These are phyloP conservation scores for Heteronetta atricapilla DNA, from an alignment of 2,113 vertebrate genomes.

Conservation along the genomic window DNA sequence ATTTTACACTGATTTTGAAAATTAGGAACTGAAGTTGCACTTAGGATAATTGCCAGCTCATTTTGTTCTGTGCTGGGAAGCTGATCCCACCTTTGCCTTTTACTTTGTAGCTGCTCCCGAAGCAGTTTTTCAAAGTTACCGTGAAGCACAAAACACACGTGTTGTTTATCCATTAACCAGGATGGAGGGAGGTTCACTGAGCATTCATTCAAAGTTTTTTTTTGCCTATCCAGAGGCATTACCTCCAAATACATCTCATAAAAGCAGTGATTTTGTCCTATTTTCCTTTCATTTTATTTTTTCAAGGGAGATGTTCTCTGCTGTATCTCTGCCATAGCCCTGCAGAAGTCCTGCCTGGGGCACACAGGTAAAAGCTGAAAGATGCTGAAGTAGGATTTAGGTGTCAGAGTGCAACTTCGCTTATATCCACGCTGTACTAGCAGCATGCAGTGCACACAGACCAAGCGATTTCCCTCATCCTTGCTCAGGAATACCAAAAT, in stretches of 20 bases:
- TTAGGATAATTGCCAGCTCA: background rate
- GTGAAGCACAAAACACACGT: fast-evolving
- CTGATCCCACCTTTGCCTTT: background rate
- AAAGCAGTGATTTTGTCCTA: fast-evolving
- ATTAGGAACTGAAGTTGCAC: conserved; percentile 18
- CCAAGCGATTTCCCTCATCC: background rate
- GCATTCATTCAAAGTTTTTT: background rate
- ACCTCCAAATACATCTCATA: background rate
- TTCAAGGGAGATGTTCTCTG: background rate
- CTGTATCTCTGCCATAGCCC: background rate
- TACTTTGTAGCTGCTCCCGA: background rate
- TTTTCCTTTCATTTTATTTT: background rate
- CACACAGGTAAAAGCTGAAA: background rate
- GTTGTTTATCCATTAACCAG: background rate
- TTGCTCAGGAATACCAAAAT: background rate
- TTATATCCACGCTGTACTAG: background rate
- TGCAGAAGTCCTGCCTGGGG: background rate
- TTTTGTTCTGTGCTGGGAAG: background rate
- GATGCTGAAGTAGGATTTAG: background rate
- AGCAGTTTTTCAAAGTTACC: background rate
- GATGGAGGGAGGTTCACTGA: background rate
- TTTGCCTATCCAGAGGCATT: background rate
- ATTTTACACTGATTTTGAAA: conserved; percentile 19
- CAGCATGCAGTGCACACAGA: background rate
- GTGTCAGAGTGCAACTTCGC: background rate